Evolutionary conservation across 2,797 vertebrate species (phyloP), one percentile per base, ranked within the genome.

Genomic region (Molossus molossus): DNA sequence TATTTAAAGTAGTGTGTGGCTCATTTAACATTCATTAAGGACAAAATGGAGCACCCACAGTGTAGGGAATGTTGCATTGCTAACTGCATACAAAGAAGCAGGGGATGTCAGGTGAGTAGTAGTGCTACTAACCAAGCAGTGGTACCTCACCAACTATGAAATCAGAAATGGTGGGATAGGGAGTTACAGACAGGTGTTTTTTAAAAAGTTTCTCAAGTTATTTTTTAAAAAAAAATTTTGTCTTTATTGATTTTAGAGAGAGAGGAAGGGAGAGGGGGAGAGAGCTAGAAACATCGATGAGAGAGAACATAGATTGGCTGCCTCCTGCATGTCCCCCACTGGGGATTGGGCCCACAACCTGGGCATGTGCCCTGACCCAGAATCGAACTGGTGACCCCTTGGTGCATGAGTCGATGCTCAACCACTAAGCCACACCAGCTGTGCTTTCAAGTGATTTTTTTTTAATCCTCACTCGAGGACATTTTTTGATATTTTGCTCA

Each of bases 11-110:
- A 83, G 58, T 84, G 29, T 82, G 69, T 80, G 48, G 12, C 82
- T 96, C 64, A 23, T 94, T 92, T 82, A 90, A 60, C 62, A 73
- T 93, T 96, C 50, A 48, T 18, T 88, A 79, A 92, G 62, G 40
- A 62, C 70, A 69, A 85, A 92, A 82, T 62, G 29, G 75, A 75
- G 57, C 9, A 25, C 81, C 40, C 55, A 55, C 72, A 33, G 33
- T n/a, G 11, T 73, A n/a, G 48, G 40, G 40, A 89, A 58, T 65
- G 45, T 9, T 55, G n/a, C 6, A 67, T 45, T 94, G 84, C 33
- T 90, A 62, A 85, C 69, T 75, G 29, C 29, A 33, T 27, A 82
- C 67, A 62, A 23, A 90, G 77, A 86, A 79, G 48, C 57, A 67
- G 76, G 90, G 73, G 27, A 48, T 86, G 23, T 57, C 64, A 60